Evolutionary conservation across 2,888 invertebrate species (phyloP), one percentile per base, ranked within the genome.

Genomic region (Miltochrista miniata): DNA sequence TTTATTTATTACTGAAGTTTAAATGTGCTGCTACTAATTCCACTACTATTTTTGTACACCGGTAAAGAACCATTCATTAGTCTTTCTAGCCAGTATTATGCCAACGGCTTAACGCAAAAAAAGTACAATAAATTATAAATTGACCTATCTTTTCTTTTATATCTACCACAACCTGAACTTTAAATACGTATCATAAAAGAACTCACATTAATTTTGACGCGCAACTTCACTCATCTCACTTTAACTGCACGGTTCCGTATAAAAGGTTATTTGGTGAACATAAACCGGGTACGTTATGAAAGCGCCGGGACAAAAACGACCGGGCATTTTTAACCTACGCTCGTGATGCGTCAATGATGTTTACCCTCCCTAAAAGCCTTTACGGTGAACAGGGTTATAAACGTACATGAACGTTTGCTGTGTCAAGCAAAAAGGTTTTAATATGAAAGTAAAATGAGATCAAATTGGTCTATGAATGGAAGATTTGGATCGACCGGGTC

Each of bases 291-390:
- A 63, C 61, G 59, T 67, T 65, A 68, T 73, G 72, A 78, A 81
- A 79, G 75, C 74, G 70, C 67, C 59, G 65, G 73, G 69, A 75
- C 76, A 79, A 83, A 84, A 81, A 81, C 66, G 76, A 70, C 70
- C 70, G 51, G 72, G 67, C 74, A 72, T 82, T 85, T 85, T 84
- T 79, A 81, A 80, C 79, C 76, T 70, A 68, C 72, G 64, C 68
- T 66, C 67, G 71, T 76, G 79, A 83, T 78, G 85, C 85, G 80
- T 82, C 87, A 79, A 86, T 83, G 85, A 83, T 88, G 82, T 87
- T 88, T 89, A 79, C 86, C 76, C 76, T 78, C 69, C 76, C 83
- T 87, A 87, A 89, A 89, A 89, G 87, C 86, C 78, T 81, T 68
- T 70, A 70, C 72, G 62, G 59, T 56, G 61, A 70, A 72, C 62